Evolutionary conservation across 1,140 invertebrate genomes (phyloP).

Genomic region (Sinonovacula constricta): DNA sequence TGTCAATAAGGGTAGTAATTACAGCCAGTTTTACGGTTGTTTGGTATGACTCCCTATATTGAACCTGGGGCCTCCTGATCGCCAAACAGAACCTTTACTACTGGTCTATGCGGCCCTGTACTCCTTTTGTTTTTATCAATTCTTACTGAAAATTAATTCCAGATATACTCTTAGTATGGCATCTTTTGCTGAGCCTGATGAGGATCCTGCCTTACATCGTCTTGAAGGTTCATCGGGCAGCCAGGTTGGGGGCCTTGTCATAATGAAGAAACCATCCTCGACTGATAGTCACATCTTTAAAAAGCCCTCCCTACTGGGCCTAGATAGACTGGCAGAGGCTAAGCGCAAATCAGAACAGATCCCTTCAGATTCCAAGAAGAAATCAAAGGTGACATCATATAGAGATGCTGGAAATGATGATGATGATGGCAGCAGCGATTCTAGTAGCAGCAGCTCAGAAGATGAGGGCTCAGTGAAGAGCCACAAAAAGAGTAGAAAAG

Average conservation of each 20-base stretch:
- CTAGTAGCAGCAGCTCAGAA: constrained; percentile 41
- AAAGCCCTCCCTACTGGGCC: constrained; percentile 88
- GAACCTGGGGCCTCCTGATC: too few species aligned
- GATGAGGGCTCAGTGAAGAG: constrained; percentile 12
- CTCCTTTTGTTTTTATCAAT: too few species aligned
- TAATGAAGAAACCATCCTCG: constrained; percentile 84
- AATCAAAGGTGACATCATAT: constrained; percentile 75
- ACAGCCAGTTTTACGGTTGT: too few species aligned
- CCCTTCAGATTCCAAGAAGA: constrained; percentile 77
- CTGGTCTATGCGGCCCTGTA: too few species aligned
- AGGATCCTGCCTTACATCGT: constrained; percentile 83
- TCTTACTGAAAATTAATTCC: too few species aligned
- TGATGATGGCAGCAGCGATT: constrained; percentile 54
- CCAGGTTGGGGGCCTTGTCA: constrained; percentile 88
- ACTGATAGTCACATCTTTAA: constrained; percentile 82
- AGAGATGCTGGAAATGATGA: constrained; percentile 83
- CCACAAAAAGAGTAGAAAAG: constrained; percentile 26
- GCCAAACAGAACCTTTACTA: too few species aligned
- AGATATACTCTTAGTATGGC: too few species aligned
- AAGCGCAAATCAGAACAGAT: constrained; percentile 81
- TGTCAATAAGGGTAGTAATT: too few species aligned
- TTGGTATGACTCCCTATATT: too few species aligned
- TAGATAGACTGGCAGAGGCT: constrained; percentile 89
- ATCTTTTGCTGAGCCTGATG: constrained; percentile 60
- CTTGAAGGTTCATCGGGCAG: constrained; percentile 88